Conservation (phyloP, 1,140 invertebrate species). For the Heliothis virescens region DNA sequence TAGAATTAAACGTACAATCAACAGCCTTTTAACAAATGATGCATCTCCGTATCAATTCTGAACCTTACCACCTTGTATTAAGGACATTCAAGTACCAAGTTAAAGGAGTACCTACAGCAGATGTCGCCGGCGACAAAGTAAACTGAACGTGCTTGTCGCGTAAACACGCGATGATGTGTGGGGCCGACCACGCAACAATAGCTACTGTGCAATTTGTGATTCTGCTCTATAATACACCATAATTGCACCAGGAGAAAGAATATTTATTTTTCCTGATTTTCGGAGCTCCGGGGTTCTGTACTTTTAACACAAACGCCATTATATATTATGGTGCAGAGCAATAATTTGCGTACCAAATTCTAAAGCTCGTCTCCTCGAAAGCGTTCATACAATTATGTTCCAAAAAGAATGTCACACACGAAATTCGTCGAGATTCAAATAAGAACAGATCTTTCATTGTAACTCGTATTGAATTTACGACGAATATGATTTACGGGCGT, state of each 20-base stretch:
- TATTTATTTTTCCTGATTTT: slow-evolving; percentile 73
- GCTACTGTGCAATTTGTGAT: slow-evolving; percentile 82
- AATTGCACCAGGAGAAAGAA: slow-evolving; percentile 69
- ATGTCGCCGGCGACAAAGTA: slow-evolving; percentile 83
- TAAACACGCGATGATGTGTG: slow-evolving; percentile 82
- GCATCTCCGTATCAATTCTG: slow-evolving; percentile 43
- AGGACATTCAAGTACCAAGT: slow-evolving; percentile 9
- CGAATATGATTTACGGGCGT: slow-evolving; percentile 83
- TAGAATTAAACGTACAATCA: slow-evolving; percentile 64
- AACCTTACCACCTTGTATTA: slow-evolving; percentile 51
- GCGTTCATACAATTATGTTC: slow-evolving; percentile 42
- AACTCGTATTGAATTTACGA: slow-evolving; percentile 83
- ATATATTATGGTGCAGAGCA: slow-evolving; percentile 24
- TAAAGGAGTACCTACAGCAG: slow-evolving; percentile 57
- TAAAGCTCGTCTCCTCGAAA: slow-evolving; percentile 40
- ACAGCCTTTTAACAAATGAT: slow-evolving; percentile 49
- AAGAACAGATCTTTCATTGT: slow-evolving; percentile 84
- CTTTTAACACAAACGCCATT: neutral
- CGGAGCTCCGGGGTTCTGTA: slow-evolving; percentile 54
- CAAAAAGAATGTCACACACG: slow-evolving; percentile 68
- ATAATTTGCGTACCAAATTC: slow-evolving; percentile 47
- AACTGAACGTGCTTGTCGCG: slow-evolving; percentile 76
- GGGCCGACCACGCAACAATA: slow-evolving; percentile 77
- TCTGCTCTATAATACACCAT: slow-evolving; percentile 77
- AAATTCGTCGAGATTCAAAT: slow-evolving; percentile 75